Base-by-base conservation (phyloP, 2,113 vertebrate species). In the Anguilla japonica region DNA sequence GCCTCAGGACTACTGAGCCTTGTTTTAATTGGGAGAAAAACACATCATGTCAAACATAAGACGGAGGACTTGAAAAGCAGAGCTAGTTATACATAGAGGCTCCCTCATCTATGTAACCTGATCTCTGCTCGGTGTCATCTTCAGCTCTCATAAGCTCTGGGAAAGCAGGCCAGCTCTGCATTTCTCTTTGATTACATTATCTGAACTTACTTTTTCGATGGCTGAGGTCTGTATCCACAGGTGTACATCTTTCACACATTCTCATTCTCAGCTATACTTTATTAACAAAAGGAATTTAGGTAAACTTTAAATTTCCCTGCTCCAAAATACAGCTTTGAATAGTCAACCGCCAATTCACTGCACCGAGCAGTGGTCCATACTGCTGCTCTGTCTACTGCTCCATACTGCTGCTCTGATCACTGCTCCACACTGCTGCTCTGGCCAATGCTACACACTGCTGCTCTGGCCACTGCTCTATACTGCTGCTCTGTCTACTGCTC, bases 11-110 rank as follows among this genome's bases (percentile, higher is more conserved):
- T 87, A 86, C 84, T 92, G 86, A 83, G 90, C 89, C 87, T 86
- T 86, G 86, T 79, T 86, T 86, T 94, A 94, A 93, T 91, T 93
- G 91, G 90, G 84, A 40, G 89, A 90, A 82, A 81, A 91, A 92
- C 83, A 93, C 46, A 91, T 89, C 88, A 86, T 82, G 85, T 91
- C 89, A 39, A 83, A 85, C 90, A 89, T 82, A 88, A 78, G 84
- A 91, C 63, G 87, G 67, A 82, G 82, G 50, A 15, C 89, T 89
- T 90, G 86, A 91, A 91, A 91, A 87, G 60, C 41, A 82, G 84
- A 81, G 29, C 53, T 39, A 88, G 83, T 83, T 60, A 79, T 43
- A 83, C 41, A 56, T n/a, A 60, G 80, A 56, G 22, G 78, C 39
- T 39, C n/a, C 63, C 22, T 29, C 40, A 43, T 46, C 60, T 78